Conservation (phyloP, 2,113 vertebrate species). For the Pseudonaja textilis region DNA sequence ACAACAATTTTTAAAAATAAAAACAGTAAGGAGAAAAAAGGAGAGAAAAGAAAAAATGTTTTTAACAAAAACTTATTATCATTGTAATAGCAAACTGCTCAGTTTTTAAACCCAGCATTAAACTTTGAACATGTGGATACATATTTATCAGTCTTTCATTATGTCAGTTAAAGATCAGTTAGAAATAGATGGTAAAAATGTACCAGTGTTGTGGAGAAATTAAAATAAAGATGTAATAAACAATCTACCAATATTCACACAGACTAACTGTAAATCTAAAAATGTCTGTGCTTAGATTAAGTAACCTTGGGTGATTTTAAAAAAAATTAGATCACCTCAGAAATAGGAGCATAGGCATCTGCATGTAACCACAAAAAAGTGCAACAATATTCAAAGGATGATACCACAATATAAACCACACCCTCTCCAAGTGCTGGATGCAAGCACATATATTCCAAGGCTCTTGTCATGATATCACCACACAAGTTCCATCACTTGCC, state of each 20-base stretch:
- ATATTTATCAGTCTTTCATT: not conserved
- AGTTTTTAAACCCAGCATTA: not conserved
- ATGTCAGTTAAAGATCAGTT: not conserved
- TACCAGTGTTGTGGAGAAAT: not conserved
- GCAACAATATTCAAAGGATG: not conserved
- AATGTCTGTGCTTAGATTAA: not conserved
- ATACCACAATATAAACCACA: not conserved
- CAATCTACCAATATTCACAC: not conserved
- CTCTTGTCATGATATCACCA: not conserved
- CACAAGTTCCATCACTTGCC: not conserved
- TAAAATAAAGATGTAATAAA: not conserved
- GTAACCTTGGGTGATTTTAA: not conserved
- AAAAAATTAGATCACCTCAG: not conserved
- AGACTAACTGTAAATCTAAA: not conserved
- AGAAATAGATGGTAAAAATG: not conserved
- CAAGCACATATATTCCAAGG: not conserved
- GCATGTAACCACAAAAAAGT: not conserved
- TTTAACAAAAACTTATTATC: not conserved
- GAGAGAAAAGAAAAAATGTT: not conserved
- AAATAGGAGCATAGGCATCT: not conserved
- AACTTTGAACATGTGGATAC: not conserved
- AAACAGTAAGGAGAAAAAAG: not conserved
- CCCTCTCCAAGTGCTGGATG: not conserved
- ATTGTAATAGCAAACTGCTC: not conserved
- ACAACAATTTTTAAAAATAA: not conserved